These are phyloP conservation scores for Butorides virescens DNA, from an alignment of 2,113 vertebrate species.

Conservation along the genomic window DNA sequence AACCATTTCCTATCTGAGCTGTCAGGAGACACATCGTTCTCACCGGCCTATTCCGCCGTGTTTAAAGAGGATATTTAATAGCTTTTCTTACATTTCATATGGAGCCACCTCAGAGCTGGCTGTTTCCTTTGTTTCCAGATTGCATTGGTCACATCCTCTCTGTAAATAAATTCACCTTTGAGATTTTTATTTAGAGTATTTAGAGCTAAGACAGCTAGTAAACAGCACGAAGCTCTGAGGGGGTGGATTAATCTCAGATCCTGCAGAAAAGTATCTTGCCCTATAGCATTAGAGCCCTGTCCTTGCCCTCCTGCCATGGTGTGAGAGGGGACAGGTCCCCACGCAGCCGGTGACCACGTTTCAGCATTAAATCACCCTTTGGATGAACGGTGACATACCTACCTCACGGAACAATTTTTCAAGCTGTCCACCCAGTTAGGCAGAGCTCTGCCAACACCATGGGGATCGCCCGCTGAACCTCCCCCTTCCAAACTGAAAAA, in stretches of 20 bases:
- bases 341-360: background rate
- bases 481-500: background rate
- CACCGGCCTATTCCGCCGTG: background rate
- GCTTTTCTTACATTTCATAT: background rate
- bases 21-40: slow-evolving; percentile 21
- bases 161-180: background rate
- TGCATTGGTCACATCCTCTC: background rate
- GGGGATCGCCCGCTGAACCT: background rate
- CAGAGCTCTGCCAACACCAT: background rate
- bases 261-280: background rate
- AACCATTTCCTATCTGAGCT: background rate
- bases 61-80: background rate
- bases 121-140: background rate
- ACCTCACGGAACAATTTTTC: background rate
- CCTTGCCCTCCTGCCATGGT: background rate
- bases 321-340: background rate
- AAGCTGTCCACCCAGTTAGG: background rate
- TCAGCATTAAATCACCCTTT: background rate
- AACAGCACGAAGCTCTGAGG: rapidly evolving
- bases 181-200: background rate
- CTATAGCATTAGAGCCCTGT: background rate
- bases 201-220: background rate
- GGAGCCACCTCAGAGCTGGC: background rate
- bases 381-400: background rate
- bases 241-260: background rate